phyloP scores from a whole-genome alignment of 2,113 vertebrate genomes.

The mouse (Mus musculus) region DNA sequence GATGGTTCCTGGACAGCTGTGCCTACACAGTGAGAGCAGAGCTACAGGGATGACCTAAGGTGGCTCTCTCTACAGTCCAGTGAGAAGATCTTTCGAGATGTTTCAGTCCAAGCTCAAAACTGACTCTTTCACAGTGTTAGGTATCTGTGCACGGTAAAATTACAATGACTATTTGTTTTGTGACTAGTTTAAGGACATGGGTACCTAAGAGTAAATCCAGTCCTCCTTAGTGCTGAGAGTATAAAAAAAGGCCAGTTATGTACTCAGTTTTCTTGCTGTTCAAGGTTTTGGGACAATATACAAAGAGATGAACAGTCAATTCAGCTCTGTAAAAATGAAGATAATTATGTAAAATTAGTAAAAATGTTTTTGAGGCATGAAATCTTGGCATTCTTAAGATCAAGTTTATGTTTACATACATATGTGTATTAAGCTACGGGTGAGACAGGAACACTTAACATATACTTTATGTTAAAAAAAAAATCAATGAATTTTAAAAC shows the following conservation, averaged over 20 bases:
- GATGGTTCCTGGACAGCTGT: not conserved
- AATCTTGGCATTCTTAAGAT: conserved; percentile 32
- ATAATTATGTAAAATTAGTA: not conserved
- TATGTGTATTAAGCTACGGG: not conserved
- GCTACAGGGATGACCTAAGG: not conserved
- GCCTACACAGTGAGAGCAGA: not conserved
- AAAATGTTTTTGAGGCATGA: conserved; percentile 35
- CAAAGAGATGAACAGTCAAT: not conserved
- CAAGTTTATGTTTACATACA: not conserved
- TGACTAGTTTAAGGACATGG: not conserved
- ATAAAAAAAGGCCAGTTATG: not conserved
- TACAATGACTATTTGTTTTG: not conserved
- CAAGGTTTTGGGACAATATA: not conserved
- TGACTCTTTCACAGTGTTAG: not conserved
- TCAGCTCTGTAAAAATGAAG: not conserved
- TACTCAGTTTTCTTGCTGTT: not conserved
- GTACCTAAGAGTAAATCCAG: not conserved
- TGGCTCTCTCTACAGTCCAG: not conserved
- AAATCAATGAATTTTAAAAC: not conserved
- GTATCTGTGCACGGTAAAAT: not conserved
- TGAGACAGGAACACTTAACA: not conserved
- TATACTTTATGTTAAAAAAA: not conserved
- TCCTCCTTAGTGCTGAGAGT: not conserved
- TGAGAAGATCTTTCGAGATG: not conserved
- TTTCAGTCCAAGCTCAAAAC: not conserved